Evolutionary conservation across 2,113 vertebrate species (phyloP), one percentile per base, ranked within the genome.

Genomic region (Rostratula benghalensis): DNA sequence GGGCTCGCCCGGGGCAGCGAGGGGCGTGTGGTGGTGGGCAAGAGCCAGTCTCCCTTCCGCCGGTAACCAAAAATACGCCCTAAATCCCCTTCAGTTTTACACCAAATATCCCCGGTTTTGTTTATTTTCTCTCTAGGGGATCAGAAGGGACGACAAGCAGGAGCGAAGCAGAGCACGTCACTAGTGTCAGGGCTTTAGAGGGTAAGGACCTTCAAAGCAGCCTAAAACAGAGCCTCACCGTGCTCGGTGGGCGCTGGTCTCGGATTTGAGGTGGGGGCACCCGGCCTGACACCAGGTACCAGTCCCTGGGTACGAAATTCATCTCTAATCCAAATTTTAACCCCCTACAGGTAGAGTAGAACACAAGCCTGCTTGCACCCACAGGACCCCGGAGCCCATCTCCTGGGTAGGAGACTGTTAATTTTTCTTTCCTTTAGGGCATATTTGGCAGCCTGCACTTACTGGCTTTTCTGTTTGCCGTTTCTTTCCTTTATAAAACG

Each of bases 1-100:
- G 43, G 43, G 13, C 43, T 16, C 43, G 46, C 48, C 48, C 23
- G 23, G 43, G 43, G 41, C 41, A 10, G 54, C 7, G 9, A 11
- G 54, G 43, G 46, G 24, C 10, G 3, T 3, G 54, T 3, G 7
- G 10, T 3, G 63, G 21, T 6, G 21, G 27, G 13, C 59, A 8
- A 37, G 3, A 19, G 3, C 24, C 21, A 1, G 11, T 31, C n/a
- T 11, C 20, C 8, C 10, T 11, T 8, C 13, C 3, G 0, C 28
- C 13, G 4, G 60, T 37, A 28, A 22, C 39, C 28, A 46, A 46
- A 75, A 71, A 39, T 3, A 39, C 8, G 3, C 51, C 48, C 15
- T 4, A 37, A 19, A 39, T 20, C 51, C 41, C 11, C 22, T 18
- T 45, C 3, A 3, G 19, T 31, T 86, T 27, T 46, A 0, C 14